Conservation (phyloP, 2,797 vertebrate genomes). For the Hemibagrus guttatus region DNA sequence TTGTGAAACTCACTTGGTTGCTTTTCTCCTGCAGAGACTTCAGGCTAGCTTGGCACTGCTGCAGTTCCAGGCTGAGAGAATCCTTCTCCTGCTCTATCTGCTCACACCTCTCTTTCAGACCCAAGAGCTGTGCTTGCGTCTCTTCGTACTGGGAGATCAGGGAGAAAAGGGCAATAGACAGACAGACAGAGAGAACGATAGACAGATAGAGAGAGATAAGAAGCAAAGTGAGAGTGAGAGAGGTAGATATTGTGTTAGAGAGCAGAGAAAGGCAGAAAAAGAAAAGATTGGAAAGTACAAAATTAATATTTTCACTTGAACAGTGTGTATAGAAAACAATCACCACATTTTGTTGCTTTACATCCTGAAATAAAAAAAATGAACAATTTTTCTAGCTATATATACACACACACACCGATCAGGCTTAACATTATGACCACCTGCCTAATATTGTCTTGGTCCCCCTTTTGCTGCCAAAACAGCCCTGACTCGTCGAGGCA, state of each 20-base stretch:
- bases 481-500: too few relatives aligned
- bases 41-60: constrained; percentile 89
- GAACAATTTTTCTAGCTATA: neutral
- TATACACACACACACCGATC: too few relatives aligned
- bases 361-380: neutral
- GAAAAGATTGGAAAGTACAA: neutral
- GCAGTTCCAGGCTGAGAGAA: constrained; percentile 83
- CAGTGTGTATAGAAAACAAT: neutral
- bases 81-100: constrained; percentile 88
- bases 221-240: neutral
- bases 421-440: too few relatives aligned
- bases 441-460: too few relatives aligned
- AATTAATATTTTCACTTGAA: neutral
- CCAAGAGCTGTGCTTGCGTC: constrained; percentile 83
- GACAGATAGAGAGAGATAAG: neutral
- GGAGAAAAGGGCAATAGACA: neutral
- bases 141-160: constrained; percentile 81
- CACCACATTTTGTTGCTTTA: neutral
- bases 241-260: neutral
- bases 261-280: neutral
- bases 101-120: constrained; percentile 85
- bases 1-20: constrained; percentile 81
- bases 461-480: too few relatives aligned
- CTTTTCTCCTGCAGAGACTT: constrained; percentile 90
- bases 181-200: too few relatives aligned